A percentile compares a stretch with the other conserved stretches of the same genome.
These are phyloP conservation scores for Etheostoma nigrum DNA, from an alignment of 2,797 vertebrate genomes.

Conservation along the genomic window DNA sequence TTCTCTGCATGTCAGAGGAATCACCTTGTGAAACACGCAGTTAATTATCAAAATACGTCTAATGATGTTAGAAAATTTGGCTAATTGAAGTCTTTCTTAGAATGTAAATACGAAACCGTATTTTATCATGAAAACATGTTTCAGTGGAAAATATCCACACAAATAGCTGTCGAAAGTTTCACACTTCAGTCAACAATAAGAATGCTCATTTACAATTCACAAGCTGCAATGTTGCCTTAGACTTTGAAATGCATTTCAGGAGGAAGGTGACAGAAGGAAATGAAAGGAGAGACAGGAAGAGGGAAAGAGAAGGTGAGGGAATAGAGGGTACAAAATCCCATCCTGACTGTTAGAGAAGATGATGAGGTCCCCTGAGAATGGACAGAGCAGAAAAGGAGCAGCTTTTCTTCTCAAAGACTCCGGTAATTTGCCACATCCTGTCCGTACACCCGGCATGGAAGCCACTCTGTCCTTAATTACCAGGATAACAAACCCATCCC, in stretches of 20 bases:
- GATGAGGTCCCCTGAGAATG: conserved; percentile 93
- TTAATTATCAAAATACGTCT: conserved; percentile 74
- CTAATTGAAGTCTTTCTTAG: conserved; percentile 43
- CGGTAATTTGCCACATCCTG: conserved; percentile 92
- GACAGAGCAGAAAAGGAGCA: conserved; percentile 88
- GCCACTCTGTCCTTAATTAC: conserved; percentile 93
- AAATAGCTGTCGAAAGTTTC: conserved; percentile 37
- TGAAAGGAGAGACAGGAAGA: conserved; percentile 72
- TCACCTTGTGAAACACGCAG: conserved; percentile 63
- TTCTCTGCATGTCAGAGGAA: conserved; percentile 64
- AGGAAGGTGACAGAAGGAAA: conserved; percentile 77
- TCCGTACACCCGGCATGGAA: conserved; percentile 86
- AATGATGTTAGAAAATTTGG: conserved; percentile 40
- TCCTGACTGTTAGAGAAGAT: conserved; percentile 97
- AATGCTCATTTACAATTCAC: conserved; percentile 46
- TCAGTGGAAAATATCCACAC: background rate
- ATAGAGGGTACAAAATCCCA: conserved; percentile 92
- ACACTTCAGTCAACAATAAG: conserved; percentile 9
- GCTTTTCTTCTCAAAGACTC: conserved; percentile 91
- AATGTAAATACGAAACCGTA: conserved; percentile 14
- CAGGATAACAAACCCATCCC: conserved; percentile 89
- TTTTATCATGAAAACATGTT: conserved; percentile 16
- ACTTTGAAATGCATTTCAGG: conserved; percentile 59
- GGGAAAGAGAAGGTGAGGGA: conserved; percentile 86
- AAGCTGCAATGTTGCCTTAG: conserved; percentile 48